A percentile compares a stretch with the other conserved stretches of the same genome.
phyloP scores from a whole-genome alignment of 2,888 invertebrate genomes.

The Mythimna ferrago region DNA sequence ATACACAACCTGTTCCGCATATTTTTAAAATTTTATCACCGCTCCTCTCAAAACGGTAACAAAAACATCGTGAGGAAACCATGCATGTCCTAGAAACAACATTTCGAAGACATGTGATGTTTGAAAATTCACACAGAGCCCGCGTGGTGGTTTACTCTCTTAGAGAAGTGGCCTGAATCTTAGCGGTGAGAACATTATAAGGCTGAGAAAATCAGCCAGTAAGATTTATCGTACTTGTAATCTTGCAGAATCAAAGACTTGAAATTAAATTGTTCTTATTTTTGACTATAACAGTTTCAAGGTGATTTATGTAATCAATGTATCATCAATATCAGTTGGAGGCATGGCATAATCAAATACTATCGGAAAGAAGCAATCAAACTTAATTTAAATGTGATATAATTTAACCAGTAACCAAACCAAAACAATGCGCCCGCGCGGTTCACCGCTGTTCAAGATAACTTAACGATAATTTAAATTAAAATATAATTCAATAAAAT shows the following conservation, averaged over 20 bases:
- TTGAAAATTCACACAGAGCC: too few species aligned
- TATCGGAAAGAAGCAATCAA: constrained; percentile 24
- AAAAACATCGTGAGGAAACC: not conserved
- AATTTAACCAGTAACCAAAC: constrained; percentile 43
- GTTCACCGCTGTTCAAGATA: constrained; percentile 50
- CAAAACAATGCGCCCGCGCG: constrained; percentile 55
- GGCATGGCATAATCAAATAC: constrained; percentile 17
- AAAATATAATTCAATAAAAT: constrained; percentile 61
- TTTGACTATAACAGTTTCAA: constrained; percentile 1
- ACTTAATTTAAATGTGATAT: constrained; percentile 40
- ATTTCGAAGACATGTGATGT: too few species aligned
- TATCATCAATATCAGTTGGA: constrained; percentile 17
- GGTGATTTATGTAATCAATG: constrained; percentile 4
- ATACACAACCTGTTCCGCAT: too few species aligned
- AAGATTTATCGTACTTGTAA: not conserved
- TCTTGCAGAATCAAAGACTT: not conserved
- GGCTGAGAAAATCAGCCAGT: not conserved
- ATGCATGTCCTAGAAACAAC: too few species aligned
- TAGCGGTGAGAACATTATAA: not conserved
- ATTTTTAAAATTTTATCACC: too few species aligned
- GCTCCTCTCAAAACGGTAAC: too few species aligned
- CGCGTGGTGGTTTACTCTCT: too few species aligned
- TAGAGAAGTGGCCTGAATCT: too few species aligned
- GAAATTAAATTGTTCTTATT: not conserved
- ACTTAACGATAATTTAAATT: constrained; percentile 32